Percentiles rank a stretch among this genome's conserved stretches.
Conservation (phyloP, 2,113 vertebrate species). For the Loxodonta africana region DNA sequence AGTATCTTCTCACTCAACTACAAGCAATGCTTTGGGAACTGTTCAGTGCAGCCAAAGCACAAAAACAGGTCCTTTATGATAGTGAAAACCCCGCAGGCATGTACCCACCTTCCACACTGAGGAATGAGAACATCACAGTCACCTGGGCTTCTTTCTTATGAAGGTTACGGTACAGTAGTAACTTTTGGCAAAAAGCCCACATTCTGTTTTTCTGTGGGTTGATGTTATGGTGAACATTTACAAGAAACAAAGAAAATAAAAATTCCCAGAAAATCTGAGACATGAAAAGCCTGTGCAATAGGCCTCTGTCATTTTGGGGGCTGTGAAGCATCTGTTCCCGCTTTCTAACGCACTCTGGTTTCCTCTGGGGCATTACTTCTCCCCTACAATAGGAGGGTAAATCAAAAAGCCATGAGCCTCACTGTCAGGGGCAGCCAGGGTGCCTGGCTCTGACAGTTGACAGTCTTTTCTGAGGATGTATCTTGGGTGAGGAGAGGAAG, state of each 20-base stretch:
- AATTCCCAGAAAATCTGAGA: background rate
- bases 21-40: background rate
- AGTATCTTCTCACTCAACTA: conserved; percentile 55
- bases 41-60: background rate
- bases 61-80: background rate
- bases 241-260: background rate
- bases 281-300: background rate
- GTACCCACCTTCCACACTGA: no score
- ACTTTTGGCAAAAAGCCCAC: background rate
- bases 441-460: background rate
- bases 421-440: background rate
- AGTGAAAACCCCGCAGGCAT: conserved; percentile 25
- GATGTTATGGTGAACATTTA: background rate
- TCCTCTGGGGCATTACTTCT: background rate
- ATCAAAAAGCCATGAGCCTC: background rate
- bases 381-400: background rate
- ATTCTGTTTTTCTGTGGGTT: background rate
- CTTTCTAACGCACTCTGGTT: background rate
- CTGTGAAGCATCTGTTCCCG: background rate
- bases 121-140: background rate
- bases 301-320: background rate
- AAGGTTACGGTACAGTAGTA: background rate
- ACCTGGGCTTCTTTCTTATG: background rate
- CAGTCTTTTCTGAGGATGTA: background rate
- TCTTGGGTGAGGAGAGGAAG: background rate